A percentile compares a stretch with the other conserved stretches of the same genome.
Conservation (phyloP, 2,797 vertebrate species). For the Lycodopsis pacificus region DNA sequence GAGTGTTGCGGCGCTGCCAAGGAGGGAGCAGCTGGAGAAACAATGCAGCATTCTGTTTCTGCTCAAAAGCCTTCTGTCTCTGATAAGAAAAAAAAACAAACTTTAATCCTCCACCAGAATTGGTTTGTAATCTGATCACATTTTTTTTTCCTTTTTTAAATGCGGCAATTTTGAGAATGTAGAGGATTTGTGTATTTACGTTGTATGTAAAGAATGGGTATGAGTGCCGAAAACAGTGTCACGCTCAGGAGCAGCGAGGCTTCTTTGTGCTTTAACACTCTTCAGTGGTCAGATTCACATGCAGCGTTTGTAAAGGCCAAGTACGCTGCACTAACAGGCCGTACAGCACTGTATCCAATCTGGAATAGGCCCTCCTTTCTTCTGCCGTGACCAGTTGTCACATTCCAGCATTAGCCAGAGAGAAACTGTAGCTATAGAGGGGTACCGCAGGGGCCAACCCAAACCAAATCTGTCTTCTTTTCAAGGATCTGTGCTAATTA, state of each 20-base stretch:
- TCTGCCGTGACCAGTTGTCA: constrained; percentile 77
- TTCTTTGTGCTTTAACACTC: constrained; percentile 43
- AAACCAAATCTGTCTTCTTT: constrained; percentile 74
- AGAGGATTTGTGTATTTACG: constrained; percentile 22
- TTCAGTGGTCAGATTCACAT: constrained; percentile 59
- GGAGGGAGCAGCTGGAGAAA: constrained; percentile 75
- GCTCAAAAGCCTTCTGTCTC: constrained; percentile 68
- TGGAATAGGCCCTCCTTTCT: constrained; percentile 71
- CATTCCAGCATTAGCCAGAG: constrained; percentile 77
- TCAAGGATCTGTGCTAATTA: constrained; percentile 71
- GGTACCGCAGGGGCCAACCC: constrained; percentile 60
- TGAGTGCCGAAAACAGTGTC: constrained; percentile 15
- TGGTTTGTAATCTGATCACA: constrained; percentile 53
- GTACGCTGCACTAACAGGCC: constrained; percentile 61
- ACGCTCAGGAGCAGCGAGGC: constrained; percentile 16
- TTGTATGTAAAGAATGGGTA: constrained; percentile 9
- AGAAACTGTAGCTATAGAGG: constrained; percentile 66
- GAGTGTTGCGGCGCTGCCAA: constrained; percentile 53
- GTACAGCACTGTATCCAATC: constrained; percentile 73
- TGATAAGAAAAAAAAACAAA: constrained; percentile 49
- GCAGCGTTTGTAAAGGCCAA: constrained; percentile 59
- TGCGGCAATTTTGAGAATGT: constrained; percentile 45
- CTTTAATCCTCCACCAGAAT: constrained; percentile 50
- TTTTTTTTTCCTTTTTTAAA: constrained; percentile 42
- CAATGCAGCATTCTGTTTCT: constrained; percentile 71